Conservation (phyloP, 1,140 invertebrate genomes). For the Hylaeus anthracinus region DNA sequence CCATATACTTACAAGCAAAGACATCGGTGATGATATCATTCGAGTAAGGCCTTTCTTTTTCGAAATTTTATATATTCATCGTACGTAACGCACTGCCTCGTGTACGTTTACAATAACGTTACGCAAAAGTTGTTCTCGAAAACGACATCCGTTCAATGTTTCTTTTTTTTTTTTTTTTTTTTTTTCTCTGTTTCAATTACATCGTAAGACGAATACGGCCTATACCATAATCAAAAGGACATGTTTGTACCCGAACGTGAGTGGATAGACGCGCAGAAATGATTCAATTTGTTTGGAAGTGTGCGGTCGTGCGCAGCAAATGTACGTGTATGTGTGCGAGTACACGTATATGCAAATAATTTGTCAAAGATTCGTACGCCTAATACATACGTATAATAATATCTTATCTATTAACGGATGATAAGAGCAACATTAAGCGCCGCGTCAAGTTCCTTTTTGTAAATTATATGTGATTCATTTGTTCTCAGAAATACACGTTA, state of each 20-base stretch:
- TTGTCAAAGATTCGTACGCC: conserved; percentile 19
- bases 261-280: not conserved
- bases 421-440: conserved; percentile 48
- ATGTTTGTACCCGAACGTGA: not conserved
- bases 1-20: not conserved
- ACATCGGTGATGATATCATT: not conserved
- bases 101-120: conserved; percentile 7
- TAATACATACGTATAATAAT: conserved; percentile 34
- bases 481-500: conserved; percentile 56
- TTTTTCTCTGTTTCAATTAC: not conserved
- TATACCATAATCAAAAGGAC: not conserved
- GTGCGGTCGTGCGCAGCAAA: not conserved
- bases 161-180: not conserved
- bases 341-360: conserved; percentile 15
- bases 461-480: conserved; percentile 57
- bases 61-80: conserved; percentile 20
- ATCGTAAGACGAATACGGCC: conserved; percentile 13
- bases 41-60: not conserved
- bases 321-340: not conserved
- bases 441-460: conserved; percentile 58
- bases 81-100: conserved; percentile 37
- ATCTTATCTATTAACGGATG: conserved; percentile 38
- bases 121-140: not conserved
- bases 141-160: not conserved
- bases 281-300: conserved; percentile 4